Base-by-base conservation (phyloP, 2,113 vertebrate species). In the Sphyrna mokarran region DNA sequence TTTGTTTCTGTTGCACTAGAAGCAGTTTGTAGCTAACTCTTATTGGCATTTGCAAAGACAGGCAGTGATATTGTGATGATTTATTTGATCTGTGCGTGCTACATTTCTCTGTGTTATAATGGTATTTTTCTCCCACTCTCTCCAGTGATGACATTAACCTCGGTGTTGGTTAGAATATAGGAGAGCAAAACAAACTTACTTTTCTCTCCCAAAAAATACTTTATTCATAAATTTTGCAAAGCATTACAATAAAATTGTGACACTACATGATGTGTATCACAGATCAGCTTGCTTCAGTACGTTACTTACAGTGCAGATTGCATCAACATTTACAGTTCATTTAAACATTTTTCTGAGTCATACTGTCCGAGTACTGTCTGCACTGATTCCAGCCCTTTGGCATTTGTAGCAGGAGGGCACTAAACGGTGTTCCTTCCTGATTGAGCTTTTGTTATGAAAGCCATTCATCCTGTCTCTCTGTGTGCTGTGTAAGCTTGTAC, bases 81-180 rank as follows among this genome's bases (percentile, higher is more conserved):
- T 96, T 95, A 96, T 97, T 96, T 96, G 96, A 97, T 97, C 96
- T 72, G 96, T 96, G 96, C 96, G 96, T 96, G 96, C 96, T 97
- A 96, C 96, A 96, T 96, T 96, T 97, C 97, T 95, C 26, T 96
- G 76, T 96, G 94, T 96, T 97, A 96, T 96, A 96, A 97, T 97
- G 96, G 97, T 97, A 96, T 96, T 97, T 97, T 96, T 96, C 96
- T 97, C 96, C 96, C 96, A 13, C 87, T 37, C 89, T 96, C 96
- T 97, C 96, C 97, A 97, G 96, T 97, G 96, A 97, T 96, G 97
- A 95, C 96, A 95, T 96, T 97, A 96, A 97, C 97, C 97, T 97
- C 66, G 23, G 37, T 0, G 1, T 68, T 69, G 91, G 9, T 94
- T 43, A 40, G 40, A 86, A 63, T 54, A 58, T 22, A 89, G 86